These are phyloP conservation scores for Pheosia gnoma DNA, from an alignment of 2,888 invertebrate species.

Conservation along the genomic window DNA sequence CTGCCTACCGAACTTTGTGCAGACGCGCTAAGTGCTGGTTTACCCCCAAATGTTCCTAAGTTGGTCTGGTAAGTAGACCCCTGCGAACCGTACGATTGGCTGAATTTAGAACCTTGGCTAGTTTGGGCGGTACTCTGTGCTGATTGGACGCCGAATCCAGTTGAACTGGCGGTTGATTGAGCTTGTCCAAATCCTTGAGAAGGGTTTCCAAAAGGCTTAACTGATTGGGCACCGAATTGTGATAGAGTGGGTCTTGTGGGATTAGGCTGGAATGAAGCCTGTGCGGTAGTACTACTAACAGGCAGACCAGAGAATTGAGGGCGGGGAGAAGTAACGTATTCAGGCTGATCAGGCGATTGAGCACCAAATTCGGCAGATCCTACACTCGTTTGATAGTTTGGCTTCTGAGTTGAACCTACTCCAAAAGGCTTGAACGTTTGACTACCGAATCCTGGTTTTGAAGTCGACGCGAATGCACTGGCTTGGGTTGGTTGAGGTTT, in stretches of 20 bases:
- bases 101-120: slow-evolving; percentile 16
- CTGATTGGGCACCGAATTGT: slow-evolving; percentile 8
- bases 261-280: not conserved
- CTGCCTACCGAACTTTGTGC: slow-evolving; percentile 43
- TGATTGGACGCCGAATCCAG: slow-evolving; percentile 14
- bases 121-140: slow-evolving; percentile 12
- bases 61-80: not conserved
- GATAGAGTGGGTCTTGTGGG: not conserved
- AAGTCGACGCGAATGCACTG: slow-evolving; percentile 4
- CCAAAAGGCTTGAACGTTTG: slow-evolving; percentile 19
- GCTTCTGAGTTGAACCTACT: not conserved
- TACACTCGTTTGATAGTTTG: slow-evolving; percentile 3
- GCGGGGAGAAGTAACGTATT: not conserved
- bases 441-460: not conserved
- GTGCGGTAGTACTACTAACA: not conserved
- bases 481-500: not conserved
- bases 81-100: not conserved
- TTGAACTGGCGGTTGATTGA: slow-evolving; percentile 14
- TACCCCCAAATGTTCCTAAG: not conserved
- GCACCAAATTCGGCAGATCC: slow-evolving; percentile 29
- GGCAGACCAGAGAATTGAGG: not conserved
- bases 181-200: slow-evolving; percentile 12
- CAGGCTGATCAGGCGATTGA: slow-evolving; percentile 9
- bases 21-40: slow-evolving; percentile 17
- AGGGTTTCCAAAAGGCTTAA: slow-evolving; percentile 12